Percentiles rank a stretch among this genome's conserved stretches.
Evolutionary conservation across 2,888 invertebrate species (phyloP).

Genomic region (Morpho helenor): DNA sequence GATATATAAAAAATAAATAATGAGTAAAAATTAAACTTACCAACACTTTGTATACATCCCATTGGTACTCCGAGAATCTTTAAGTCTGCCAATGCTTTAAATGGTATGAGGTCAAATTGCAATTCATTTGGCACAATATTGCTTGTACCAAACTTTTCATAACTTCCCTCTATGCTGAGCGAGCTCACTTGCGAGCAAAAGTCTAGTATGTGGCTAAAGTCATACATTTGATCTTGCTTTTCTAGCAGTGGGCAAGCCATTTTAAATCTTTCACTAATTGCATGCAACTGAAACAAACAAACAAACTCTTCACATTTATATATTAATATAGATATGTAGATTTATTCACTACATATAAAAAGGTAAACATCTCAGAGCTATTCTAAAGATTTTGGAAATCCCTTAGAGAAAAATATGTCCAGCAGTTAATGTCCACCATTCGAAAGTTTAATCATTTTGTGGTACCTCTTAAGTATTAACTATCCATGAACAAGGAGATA

Average conservation of each 20-base stretch:
- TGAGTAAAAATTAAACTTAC: conserved; percentile 53
- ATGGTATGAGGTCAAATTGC: conserved; percentile 89
- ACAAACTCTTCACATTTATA: too few relatives aligned
- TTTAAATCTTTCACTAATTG: conserved; percentile 93
- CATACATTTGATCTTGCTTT: conserved; percentile 87
- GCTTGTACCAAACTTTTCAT: conserved; percentile 86
- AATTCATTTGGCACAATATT: conserved; percentile 91
- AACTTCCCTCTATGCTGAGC: conserved; percentile 83
- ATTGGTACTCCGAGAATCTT: conserved; percentile 84
- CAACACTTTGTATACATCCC: conserved; percentile 82
- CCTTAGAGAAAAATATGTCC: too few relatives aligned
- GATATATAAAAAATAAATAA: too few relatives aligned
- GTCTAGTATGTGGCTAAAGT: conserved; percentile 95
- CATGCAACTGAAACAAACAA: conserved; percentile 84
- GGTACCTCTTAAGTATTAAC: too few relatives aligned
- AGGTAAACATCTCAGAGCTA: too few relatives aligned
- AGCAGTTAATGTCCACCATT: too few relatives aligned
- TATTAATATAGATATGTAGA: too few relatives aligned
- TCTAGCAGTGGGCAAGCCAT: conserved; percentile 91
- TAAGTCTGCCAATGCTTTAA: conserved; percentile 87
- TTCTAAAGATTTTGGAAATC: too few relatives aligned
- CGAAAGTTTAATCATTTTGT: too few relatives aligned
- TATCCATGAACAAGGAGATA: too few relatives aligned
- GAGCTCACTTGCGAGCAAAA: conserved; percentile 88
- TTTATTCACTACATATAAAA: too few relatives aligned